Evolutionary conservation across 1,140 invertebrate genomes (phyloP).

Genomic region (Anoplophora glabripennis): DNA sequence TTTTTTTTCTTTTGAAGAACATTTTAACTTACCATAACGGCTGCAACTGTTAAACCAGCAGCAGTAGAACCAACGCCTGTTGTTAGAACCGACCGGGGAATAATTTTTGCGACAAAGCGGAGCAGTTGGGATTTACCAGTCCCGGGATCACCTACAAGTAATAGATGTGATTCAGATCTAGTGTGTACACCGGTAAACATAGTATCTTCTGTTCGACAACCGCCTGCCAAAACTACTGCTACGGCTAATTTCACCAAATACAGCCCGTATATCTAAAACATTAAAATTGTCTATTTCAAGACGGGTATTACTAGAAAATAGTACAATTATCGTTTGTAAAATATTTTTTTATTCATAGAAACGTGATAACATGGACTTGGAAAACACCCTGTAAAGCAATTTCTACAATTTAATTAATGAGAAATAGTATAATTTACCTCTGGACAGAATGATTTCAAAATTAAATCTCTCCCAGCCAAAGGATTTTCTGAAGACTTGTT

Average conservation of each 20-base stretch:
- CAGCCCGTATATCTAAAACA: slow-evolving; percentile 76
- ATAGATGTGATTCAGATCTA: slow-evolving; percentile 63
- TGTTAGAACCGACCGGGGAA: slow-evolving; percentile 76
- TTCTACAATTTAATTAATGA: no score
- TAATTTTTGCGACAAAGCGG: slow-evolving; percentile 71
- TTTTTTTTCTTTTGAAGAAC: no score
- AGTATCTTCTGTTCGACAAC: slow-evolving; percentile 41
- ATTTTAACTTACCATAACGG: slow-evolving; percentile 69
- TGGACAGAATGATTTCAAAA: slow-evolving; percentile 81
- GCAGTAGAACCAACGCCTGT: slow-evolving; percentile 83
- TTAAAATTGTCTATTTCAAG: slow-evolving; percentile 7
- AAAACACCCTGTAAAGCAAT: no score
- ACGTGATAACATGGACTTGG: no score
- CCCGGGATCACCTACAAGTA: slow-evolving; percentile 89
- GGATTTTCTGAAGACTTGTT: slow-evolving; percentile 59
- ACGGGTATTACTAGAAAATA: not conserved
- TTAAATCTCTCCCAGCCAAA: slow-evolving; percentile 71
- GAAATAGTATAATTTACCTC: slow-evolving; percentile 60
- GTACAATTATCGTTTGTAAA: no score
- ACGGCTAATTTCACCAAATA: slow-evolving; percentile 85
- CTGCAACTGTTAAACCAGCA: slow-evolving; percentile 86
- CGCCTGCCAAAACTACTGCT: slow-evolving; percentile 68
- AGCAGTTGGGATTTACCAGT: slow-evolving; percentile 88
- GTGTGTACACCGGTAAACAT: slow-evolving; percentile 27
- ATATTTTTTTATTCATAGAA: no score